Conservation (phyloP, 2,113 vertebrate species). For the Haemorhous mexicanus region DNA sequence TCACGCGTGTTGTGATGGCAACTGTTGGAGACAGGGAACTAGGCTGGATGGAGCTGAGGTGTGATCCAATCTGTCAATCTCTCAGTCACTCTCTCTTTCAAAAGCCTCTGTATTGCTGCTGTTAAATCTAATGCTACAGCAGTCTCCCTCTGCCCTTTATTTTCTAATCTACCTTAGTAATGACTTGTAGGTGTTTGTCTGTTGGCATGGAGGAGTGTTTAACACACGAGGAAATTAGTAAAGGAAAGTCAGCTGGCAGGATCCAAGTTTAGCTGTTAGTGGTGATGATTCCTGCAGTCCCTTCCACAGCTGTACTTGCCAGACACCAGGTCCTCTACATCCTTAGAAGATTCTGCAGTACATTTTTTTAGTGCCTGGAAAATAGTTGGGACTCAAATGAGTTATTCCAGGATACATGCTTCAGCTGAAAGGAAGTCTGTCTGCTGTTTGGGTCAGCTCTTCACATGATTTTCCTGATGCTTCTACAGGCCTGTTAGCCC, state of each 20-base stretch:
- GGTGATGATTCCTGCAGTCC: background rate
- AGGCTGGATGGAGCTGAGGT: constrained; percentile 7
- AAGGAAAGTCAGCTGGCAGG: background rate
- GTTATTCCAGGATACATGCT: background rate
- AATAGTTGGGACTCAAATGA: background rate
- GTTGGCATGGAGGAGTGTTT: background rate
- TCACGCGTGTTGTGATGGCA: background rate
- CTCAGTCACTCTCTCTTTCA: background rate
- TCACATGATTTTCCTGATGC: background rate
- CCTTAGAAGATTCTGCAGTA: background rate
- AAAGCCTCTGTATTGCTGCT: background rate
- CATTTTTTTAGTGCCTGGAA: background rate
- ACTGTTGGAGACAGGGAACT: background rate
- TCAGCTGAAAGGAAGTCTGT: background rate
- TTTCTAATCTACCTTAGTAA: background rate
- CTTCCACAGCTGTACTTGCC: background rate
- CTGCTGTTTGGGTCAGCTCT: background rate
- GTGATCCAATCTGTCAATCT: constrained; percentile 42
- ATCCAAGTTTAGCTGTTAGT: background rate
- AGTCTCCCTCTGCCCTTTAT: background rate
- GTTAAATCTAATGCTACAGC: background rate
- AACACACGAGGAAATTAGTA: background rate
- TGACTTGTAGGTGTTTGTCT: background rate
- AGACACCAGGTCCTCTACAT: background rate
- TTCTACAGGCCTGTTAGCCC: background rate